Evolutionary conservation across 2,888 invertebrate genomes (phyloP), one percentile per base, ranked within the genome.

Genomic region (Mylabris sibirica): DNA sequence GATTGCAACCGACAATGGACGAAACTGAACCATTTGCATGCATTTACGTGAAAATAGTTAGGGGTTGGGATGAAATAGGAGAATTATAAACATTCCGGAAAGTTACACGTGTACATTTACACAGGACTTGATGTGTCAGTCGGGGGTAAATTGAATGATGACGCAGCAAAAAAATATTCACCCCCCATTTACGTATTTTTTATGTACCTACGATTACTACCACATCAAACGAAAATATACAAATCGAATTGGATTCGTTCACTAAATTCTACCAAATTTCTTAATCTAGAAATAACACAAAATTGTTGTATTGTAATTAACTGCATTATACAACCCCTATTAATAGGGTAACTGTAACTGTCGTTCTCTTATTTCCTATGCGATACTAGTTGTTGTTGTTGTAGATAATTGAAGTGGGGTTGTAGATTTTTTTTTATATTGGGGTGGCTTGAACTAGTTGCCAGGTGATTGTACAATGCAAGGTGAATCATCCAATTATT

Each of bases 401-500:
- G 20, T n/a, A 22, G 8, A 49, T 49, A 49, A 49, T 49, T 49
- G 49, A 49, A 49, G 49, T 49, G n/a, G 49, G 49, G 49, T 30
- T 30, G 30, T 49, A 49, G 49, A 22, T 6, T 49, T 49, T 53
- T 53, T 53, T 53, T 11, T 53, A 1, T 8, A 14, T 11, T 22
- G 22, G 53, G 53, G 22, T 44, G 6, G 8, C 3, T 44, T 49
- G 49, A 11, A 20, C 20, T 49, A 49, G 53, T 53, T 53, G 53
- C 53, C 53, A 53, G 53, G 53, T 53, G 53, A 53, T 12, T 22
- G 22, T 53, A 11, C 12, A 11, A 22, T 53, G 22, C 53, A 53
- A 53, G 11, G 22, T 53, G 53, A 53, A 53, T 53, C 53, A 53
- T 53, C 53, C 53, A 53, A 53, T 53, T 53, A 53, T 53, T 53